Conservation (phyloP, 2,888 invertebrate genomes). For the Lycia hirtaria region DNA sequence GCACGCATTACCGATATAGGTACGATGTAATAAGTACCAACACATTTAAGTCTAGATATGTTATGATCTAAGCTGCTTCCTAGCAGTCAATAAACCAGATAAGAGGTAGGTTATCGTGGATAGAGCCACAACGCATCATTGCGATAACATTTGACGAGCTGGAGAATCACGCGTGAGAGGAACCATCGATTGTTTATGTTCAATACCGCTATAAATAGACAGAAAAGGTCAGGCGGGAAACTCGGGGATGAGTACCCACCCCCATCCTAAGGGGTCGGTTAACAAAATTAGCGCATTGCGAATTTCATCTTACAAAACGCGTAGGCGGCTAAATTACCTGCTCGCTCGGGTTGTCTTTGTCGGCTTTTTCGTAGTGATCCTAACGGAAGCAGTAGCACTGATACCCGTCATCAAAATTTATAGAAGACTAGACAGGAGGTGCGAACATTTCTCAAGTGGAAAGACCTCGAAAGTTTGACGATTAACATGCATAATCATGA, state of each 20-base stretch:
- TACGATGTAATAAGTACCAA: background rate
- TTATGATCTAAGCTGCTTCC: background rate
- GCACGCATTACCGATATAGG: too few species aligned
- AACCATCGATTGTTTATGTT: constrained; percentile 70
- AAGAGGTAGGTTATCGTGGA: constrained; percentile 31
- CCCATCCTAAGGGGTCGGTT: constrained; percentile 27
- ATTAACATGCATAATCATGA: constrained; percentile 50
- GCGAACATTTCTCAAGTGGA: constrained; percentile 44
- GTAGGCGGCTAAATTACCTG: constrained; percentile 56
- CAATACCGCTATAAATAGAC: constrained; percentile 74
- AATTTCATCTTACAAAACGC: constrained; percentile 10
- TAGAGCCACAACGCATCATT: constrained; percentile 1
- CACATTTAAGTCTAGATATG: constrained; percentile 1
- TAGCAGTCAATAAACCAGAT: constrained; percentile 5
- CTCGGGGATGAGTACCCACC: constrained; percentile 46
- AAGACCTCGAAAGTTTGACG: constrained; percentile 47
- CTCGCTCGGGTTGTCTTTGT: constrained; percentile 50
- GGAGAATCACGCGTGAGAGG: constrained; percentile 45
- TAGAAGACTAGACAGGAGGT: constrained; percentile 46
- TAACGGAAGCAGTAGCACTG: constrained; percentile 77
- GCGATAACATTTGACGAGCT: constrained; percentile 11
- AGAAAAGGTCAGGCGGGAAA: constrained; percentile 78
- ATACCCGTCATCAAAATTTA: constrained; percentile 79
- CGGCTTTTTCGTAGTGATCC: constrained; percentile 71
- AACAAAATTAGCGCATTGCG: constrained; percentile 36